Conservation (phyloP, 2,113 vertebrate species). For the Diphyllodes magnificus region DNA sequence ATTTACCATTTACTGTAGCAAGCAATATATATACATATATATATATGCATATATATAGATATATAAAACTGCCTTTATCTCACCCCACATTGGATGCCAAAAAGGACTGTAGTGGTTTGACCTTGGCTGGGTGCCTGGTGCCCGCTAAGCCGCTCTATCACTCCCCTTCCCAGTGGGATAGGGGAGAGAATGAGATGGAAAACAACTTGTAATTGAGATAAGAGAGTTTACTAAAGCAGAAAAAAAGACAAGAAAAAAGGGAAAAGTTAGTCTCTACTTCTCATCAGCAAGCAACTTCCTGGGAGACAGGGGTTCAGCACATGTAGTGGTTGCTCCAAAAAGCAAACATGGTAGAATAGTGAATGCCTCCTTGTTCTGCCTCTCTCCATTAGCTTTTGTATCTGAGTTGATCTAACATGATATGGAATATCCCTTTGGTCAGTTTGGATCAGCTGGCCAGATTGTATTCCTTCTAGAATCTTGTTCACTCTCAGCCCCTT, state of each 20-base stretch:
- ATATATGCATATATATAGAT: too few relatives aligned
- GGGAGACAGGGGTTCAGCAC: neutral
- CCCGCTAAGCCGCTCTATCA: neutral
- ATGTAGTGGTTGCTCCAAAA: fast-evolving
- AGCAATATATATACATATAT: too few relatives aligned
- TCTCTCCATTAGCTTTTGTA: neutral
- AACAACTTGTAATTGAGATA: neutral
- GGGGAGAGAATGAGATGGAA: neutral
- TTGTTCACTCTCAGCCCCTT: neutral
- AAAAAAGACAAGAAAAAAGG: neutral
- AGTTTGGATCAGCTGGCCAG: neutral
- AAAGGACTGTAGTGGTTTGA: neutral
- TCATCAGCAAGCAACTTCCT: neutral
- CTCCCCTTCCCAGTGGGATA: neutral
- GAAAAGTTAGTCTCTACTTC: neutral
- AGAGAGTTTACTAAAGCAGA: neutral
- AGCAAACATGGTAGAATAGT: neutral
- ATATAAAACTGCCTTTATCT: neutral
- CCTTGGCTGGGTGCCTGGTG: neutral
- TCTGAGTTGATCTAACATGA: too few relatives aligned
- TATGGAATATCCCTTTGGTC: neutral
- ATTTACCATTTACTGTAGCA: neutral
- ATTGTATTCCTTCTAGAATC: neutral
- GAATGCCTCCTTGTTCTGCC: neutral
- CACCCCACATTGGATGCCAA: neutral